These are phyloP conservation scores for Neoniphon sammara DNA, from an alignment of 2,797 vertebrate genomes.

Conservation along the genomic window DNA sequence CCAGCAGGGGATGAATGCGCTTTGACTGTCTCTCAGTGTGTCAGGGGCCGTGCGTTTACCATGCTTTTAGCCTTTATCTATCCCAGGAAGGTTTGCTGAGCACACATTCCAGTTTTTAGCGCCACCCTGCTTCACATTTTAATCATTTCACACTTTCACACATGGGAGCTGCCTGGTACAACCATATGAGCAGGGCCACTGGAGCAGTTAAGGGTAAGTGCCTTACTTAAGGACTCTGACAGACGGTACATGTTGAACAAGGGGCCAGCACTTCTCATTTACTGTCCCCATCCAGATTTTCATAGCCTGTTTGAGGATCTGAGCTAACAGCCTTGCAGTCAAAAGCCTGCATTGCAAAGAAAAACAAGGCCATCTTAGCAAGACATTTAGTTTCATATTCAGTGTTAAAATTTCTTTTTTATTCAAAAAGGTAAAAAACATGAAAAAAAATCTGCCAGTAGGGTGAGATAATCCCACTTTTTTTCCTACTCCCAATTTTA, in stretches of 20 bases:
- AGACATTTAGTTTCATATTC: too few species aligned
- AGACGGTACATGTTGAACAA: slow-evolving; percentile 36
- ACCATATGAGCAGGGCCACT: slow-evolving; percentile 5
- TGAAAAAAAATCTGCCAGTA: too few species aligned
- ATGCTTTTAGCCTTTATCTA: slow-evolving; percentile 29
- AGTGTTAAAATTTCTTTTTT: too few species aligned
- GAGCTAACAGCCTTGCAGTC: too few species aligned
- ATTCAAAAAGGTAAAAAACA: too few species aligned
- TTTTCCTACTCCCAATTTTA: too few species aligned
- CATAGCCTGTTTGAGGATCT: too few species aligned
- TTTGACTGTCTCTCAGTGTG: not conserved
- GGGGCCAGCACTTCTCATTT: too few species aligned
- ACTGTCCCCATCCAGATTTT: too few species aligned
- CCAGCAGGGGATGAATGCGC: not conserved
- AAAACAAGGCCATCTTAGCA: too few species aligned
- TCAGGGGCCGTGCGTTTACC: not conserved
- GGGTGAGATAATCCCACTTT: too few species aligned
- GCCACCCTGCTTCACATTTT: slow-evolving; percentile 34
- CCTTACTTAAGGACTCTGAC: slow-evolving; percentile 44
- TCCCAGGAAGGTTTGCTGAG: slow-evolving; percentile 39
- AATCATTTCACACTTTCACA: slow-evolving; percentile 36
- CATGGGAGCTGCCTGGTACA: slow-evolving; percentile 19
- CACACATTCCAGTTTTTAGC: slow-evolving; percentile 3
- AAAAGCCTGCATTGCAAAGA: too few species aligned
- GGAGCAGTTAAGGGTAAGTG: slow-evolving; percentile 29